These are phyloP conservation scores for Bhutanitis thaidina DNA, from an alignment of 2,888 invertebrate species.

Conservation along the genomic window DNA sequence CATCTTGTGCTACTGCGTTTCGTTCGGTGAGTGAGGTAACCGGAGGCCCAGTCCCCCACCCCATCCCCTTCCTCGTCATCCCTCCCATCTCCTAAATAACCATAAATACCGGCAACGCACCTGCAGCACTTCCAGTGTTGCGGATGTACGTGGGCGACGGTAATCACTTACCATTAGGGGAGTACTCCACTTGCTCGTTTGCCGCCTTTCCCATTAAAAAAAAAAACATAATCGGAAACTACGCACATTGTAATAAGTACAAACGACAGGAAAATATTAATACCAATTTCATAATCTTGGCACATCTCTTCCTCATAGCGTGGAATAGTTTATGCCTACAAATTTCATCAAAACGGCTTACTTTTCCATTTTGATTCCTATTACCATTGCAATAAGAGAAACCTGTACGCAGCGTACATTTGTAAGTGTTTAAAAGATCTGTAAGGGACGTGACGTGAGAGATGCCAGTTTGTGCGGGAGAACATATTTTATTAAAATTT, in stretches of 20 bases:
- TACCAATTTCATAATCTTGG: constrained; percentile 50
- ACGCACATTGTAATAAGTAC: constrained; percentile 40
- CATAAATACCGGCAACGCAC: no score
- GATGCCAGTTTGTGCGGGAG: constrained; percentile 53
- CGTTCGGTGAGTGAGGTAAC: no score
- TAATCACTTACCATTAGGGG: no score
- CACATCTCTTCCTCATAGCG: constrained; percentile 54
- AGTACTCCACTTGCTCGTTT: no score
- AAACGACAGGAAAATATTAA: constrained; percentile 39
- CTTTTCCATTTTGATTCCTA: constrained; percentile 21
- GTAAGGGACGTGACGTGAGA: constrained; percentile 53
- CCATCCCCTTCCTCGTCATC: no score
- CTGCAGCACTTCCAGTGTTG: no score
- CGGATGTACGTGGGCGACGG: no score
- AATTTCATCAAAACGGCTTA: neutral
- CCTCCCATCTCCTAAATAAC: no score
- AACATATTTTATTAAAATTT: constrained; percentile 71
- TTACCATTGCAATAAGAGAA: constrained; percentile 23
- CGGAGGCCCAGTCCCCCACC: no score
- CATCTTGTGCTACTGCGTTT: no score
- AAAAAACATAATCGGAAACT: constrained; percentile 31
- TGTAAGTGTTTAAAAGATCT: constrained; percentile 49
- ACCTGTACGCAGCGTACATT: constrained; percentile 22
- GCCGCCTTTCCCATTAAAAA: no score
- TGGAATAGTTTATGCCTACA: constrained; percentile 25